Percentiles rank a stretch among this genome's conserved stretches.
These are phyloP conservation scores for Aythya baeri DNA, from an alignment of 2,113 vertebrate species.

Conservation along the genomic window DNA sequence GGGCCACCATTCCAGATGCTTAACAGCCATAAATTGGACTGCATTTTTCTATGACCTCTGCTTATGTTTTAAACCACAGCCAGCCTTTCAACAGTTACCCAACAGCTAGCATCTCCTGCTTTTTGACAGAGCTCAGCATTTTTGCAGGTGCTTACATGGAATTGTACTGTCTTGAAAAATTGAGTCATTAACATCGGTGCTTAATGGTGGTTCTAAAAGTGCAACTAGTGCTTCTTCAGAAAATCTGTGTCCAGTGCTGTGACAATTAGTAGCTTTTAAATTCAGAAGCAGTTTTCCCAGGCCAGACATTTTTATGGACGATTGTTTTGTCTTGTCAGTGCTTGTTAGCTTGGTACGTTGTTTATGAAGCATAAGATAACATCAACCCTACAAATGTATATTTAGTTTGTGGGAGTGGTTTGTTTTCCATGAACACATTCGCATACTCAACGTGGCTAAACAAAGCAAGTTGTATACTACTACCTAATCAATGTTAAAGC, in stretches of 20 bases:
- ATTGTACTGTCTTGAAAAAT: neutral
- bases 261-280: neutral
- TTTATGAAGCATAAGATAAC: conserved; percentile 54
- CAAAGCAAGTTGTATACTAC: neutral
- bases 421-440: conserved; percentile 24
- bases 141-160: neutral
- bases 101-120: neutral
- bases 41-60: neutral
- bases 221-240: neutral
- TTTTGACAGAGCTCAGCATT: neutral
- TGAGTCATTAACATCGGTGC: neutral
- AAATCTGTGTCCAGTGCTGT: neutral
- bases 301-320: neutral
- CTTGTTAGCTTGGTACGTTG: neutral
- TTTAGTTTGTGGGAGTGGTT: conserved; percentile 33
- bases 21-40: neutral
- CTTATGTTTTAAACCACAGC: neutral
- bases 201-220: neutral
- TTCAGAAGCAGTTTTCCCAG: conserved; percentile 54
- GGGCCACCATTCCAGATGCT: neutral
- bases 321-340: conserved; percentile 58
- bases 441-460: neutral
- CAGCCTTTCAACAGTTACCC: neutral
- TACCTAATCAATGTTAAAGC: neutral
- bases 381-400: conserved; percentile 46